A percentile compares a stretch with the other conserved stretches of the same genome.
Conservation (phyloP, 2,888 invertebrate species). For the Phorcus lineatus region DNA sequence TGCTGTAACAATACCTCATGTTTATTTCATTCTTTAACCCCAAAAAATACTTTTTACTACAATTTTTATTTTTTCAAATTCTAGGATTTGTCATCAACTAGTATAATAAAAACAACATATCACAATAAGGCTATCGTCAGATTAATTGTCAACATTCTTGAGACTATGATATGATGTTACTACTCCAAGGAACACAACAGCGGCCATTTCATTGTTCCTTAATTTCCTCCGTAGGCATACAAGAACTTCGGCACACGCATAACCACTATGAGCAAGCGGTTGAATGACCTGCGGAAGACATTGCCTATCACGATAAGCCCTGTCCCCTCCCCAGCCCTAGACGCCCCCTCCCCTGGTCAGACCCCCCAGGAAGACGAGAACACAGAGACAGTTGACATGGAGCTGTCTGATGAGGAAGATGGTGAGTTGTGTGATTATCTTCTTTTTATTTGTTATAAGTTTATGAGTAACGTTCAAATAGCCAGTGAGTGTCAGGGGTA, state of each 20-base stretch:
- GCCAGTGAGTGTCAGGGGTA: no score
- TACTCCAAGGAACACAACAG: no score
- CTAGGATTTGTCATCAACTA: no score
- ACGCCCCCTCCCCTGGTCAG: constrained; percentile 87
- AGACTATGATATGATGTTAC: no score
- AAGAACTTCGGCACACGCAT: constrained; percentile 94
- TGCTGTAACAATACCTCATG: neutral
- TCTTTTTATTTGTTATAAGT: neutral
- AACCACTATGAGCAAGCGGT: constrained; percentile 87
- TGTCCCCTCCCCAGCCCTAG: constrained; percentile 80
- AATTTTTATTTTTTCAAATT: no score
- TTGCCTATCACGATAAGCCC: constrained; percentile 81
- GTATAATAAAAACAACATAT: no score
- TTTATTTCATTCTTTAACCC: no score
- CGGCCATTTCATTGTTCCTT: neutral
- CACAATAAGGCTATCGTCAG: no score
- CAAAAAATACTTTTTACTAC: no score
- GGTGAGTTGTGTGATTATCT: constrained; percentile 24
- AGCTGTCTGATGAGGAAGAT: constrained; percentile 63
- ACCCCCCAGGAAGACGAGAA: constrained; percentile 66
- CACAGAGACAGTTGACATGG: constrained; percentile 71
- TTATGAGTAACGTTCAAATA: no score
- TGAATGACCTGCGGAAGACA: constrained; percentile 87
- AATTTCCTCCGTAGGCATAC: constrained; percentile 84
- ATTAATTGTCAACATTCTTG: no score